A percentile compares a stretch with the other conserved stretches of the same genome.
These are phyloP conservation scores for Plectus sambesii DNA, from an alignment of 1,140 invertebrate species.

Conservation along the genomic window DNA sequence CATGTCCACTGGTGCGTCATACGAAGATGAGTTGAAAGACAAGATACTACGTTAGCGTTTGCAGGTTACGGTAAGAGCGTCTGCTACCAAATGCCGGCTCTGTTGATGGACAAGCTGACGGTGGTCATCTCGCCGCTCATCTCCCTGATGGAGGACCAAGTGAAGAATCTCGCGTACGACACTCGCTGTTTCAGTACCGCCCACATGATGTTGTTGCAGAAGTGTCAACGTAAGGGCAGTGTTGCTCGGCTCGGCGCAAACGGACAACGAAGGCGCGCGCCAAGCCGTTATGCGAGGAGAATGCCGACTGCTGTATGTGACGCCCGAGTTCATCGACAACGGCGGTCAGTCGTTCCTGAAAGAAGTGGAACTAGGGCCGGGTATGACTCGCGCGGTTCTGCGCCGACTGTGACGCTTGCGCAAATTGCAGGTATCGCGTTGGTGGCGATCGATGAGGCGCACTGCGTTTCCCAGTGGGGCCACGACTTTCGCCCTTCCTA, in stretches of 20 bases:
- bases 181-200: not conserved
- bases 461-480: slow-evolving; percentile 62
- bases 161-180: slow-evolving; percentile 63
- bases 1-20: slow-evolving; percentile 16
- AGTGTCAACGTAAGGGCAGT: slow-evolving; percentile 61
- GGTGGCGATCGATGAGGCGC: slow-evolving; percentile 61
- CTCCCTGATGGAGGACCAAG: slow-evolving; percentile 85
- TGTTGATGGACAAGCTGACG: slow-evolving; percentile 53
- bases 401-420: slow-evolving; percentile 55
- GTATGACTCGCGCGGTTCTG: too few relatives aligned
- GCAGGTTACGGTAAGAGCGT: slow-evolving; percentile 80
- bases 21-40: slow-evolving; percentile 7
- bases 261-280: slow-evolving; percentile 61
- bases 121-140: slow-evolving; percentile 81
- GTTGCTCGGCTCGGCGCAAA: slow-evolving; percentile 64
- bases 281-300: slow-evolving; percentile 49
- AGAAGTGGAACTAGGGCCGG: slow-evolving; percentile 50
- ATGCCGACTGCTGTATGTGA: slow-evolving; percentile 82
- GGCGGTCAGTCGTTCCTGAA: slow-evolving; percentile 49
- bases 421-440: slow-evolving; percentile 51
- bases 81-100: slow-evolving; percentile 77
- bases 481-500: slow-evolving; percentile 62
- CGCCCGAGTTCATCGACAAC: slow-evolving; percentile 66
- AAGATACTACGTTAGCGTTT: slow-evolving; percentile 12
- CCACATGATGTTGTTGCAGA: slow-evolving; percentile 21